A percentile compares a stretch with the other conserved stretches of the same genome.
phyloP scores from a whole-genome alignment of 2,888 invertebrate species.

The Macrophya annulata region DNA sequence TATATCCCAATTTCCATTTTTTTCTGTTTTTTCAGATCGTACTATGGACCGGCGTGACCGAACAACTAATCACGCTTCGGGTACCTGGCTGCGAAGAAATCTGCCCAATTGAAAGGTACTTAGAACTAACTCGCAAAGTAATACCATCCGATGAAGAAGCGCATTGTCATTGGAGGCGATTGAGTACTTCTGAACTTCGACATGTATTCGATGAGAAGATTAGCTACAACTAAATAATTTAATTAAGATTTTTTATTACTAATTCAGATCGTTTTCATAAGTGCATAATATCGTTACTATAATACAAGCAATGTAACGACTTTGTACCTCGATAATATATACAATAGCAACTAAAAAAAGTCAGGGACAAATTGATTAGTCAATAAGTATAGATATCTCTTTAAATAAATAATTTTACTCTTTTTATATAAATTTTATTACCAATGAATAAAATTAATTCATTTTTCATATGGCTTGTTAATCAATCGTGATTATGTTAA shows the following conservation, averaged over 20 bases:
- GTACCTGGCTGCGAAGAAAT: conserved; percentile 44
- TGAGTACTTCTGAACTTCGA: background rate
- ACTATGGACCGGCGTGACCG: conserved; percentile 50
- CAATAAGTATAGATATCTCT: too few species aligned
- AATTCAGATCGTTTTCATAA: background rate
- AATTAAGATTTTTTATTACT: background rate
- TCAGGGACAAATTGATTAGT: too few species aligned
- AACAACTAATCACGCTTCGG: conserved; percentile 31
- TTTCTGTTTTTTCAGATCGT: background rate
- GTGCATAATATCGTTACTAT: background rate
- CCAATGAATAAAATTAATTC: background rate
- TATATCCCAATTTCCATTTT: background rate
- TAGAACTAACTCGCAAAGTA: conserved; percentile 19
- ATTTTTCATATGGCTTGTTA: background rate
- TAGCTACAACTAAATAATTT: background rate
- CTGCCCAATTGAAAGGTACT: conserved; percentile 43
- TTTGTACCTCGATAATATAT: too few species aligned
- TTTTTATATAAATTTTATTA: background rate
- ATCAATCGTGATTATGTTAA: too few species aligned
- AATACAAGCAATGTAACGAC: background rate
- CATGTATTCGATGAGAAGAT: background rate
- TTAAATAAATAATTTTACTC: too few species aligned
- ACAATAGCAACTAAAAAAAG: too few species aligned
- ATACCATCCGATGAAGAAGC: conserved; percentile 39
- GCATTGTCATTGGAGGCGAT: conserved; percentile 27